A percentile compares a stretch with the other conserved stretches of the same genome.
phyloP scores from a whole-genome alignment of 1,140 invertebrate species.

The Drosophila bipectinata region DNA sequence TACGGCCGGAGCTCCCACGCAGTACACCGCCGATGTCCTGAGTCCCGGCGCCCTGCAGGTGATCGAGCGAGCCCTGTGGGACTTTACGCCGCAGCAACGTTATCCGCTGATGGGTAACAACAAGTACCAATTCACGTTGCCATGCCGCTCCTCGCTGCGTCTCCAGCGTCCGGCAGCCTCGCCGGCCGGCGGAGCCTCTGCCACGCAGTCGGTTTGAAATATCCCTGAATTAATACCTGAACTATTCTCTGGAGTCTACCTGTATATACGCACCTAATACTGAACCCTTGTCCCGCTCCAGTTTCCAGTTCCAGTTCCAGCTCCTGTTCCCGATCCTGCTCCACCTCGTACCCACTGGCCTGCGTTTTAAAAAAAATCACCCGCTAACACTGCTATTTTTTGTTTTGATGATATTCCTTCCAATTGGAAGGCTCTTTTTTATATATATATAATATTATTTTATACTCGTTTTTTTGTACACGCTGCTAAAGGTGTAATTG shows the following conservation, averaged over 20 bases:
- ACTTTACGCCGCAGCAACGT: conserved; percentile 73
- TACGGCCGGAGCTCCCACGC: conserved; percentile 71
- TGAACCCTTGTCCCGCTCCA: neutral
- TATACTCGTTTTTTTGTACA: conserved; percentile 35
- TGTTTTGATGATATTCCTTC: conserved; percentile 44
- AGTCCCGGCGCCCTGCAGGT: conserved; percentile 74
- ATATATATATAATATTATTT: conserved; percentile 21
- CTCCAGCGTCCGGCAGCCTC: conserved; percentile 50
- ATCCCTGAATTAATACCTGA: neutral
- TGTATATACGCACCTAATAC: conserved; percentile 40
- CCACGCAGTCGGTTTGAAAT: conserved; percentile 61
- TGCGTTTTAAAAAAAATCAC: neutral
- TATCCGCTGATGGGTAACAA: conserved; percentile 75
- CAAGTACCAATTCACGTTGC: conserved; percentile 83
- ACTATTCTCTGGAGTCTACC: conserved; percentile 5
- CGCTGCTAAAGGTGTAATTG: conserved; percentile 24
- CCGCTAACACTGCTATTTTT: conserved; percentile 23
- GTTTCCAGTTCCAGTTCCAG: neutral
- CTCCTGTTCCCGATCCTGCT: neutral
- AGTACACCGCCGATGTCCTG: conserved; percentile 83
- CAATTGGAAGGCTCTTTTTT: conserved; percentile 38
- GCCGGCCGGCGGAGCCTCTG: conserved; percentile 8
- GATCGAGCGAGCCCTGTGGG: conserved; percentile 81
- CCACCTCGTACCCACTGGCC: conserved; percentile 1
- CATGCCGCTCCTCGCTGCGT: conserved; percentile 83